Base-by-base conservation (phyloP, 2,888 invertebrate species). In the Leptura quadrifasciata region DNA sequence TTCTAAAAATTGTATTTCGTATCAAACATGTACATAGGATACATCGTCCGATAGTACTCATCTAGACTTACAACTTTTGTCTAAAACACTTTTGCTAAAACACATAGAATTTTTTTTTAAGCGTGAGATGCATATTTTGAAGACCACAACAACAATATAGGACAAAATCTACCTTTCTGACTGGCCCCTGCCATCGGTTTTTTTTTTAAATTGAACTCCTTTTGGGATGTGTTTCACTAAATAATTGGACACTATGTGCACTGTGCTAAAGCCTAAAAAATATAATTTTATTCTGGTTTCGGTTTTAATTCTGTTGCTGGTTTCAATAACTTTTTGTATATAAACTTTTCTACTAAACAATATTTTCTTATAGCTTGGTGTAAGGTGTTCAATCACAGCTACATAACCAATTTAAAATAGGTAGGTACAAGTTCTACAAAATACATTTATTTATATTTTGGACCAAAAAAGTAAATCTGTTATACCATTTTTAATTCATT, bases 311-410 rank as follows among this genome's bases (percentile, higher is more conserved):
- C 47, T 65, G n/a, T 12, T 17, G 52, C 27, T 47, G 47, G 12
- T 52, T 63, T 65, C 17, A n/a, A 0, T 24, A 17, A 15, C 65
- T 65, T 65, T 65, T 24, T 65, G 71, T 71, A 71, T 18, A 61
- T 71, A 71, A 18, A 24, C 15, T 24, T 52, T 65, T 52, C 65
- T 39, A 63, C 58, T 47, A 63, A 58, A 31, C 68, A 52, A 52
- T 55, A 39, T 75, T 75, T 70, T 75, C 73, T 78, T 78, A 60
- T 75, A 78, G 77, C 77, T 2, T 47, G 75, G 75, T 77, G 55
- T 76, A 76, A 69, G 61, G 71, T 71, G 61, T 18, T 70, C 39
- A 60, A 27, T 47, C 47, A 70, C 57, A 55, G 58, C 71, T 54
- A 61, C 71, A 71, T 39, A 61, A 47, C 21, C 58, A 39, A 58